Conservation (phyloP, 2,113 vertebrate species). For the Machaerirhynchus nigripectus region DNA sequence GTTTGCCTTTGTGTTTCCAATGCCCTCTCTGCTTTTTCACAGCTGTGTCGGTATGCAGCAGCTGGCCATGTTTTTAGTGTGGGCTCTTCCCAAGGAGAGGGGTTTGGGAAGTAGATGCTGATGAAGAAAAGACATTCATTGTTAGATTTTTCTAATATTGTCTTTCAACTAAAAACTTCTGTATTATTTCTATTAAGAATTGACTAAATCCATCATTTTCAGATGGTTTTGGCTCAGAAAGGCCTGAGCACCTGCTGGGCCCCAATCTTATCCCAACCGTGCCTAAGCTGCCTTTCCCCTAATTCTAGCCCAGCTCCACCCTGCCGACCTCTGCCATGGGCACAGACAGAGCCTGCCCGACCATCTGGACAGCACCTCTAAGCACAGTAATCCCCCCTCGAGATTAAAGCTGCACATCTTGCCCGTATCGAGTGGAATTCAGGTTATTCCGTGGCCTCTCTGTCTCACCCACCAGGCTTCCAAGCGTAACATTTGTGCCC, state of each 20-base stretch:
- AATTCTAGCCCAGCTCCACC: background rate
- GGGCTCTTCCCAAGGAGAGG: background rate
- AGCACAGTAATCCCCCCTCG: conserved; percentile 11
- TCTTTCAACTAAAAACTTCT: background rate
- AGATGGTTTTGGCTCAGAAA: background rate
- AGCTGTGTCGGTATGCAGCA: background rate
- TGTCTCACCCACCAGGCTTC: background rate
- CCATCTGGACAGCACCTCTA: conserved; percentile 43
- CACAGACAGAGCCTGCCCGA: background rate
- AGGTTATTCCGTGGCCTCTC: background rate
- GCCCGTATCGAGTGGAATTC: background rate
- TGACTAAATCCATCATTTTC: background rate
- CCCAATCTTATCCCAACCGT: background rate
- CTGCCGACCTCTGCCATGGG: background rate
- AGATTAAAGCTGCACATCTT: background rate
- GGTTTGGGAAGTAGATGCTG: background rate
- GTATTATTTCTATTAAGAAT: background rate
- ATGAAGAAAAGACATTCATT: background rate
- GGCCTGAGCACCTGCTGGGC: background rate
- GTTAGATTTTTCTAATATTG: background rate
- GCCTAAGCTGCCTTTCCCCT: background rate
- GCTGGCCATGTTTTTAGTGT: background rate
- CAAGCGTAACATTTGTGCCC: background rate
- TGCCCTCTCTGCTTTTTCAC: background rate
- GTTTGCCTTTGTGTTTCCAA: background rate